These are phyloP conservation scores for Proisotoma minuta DNA, from an alignment of 2,888 invertebrate species.

Conservation along the genomic window DNA sequence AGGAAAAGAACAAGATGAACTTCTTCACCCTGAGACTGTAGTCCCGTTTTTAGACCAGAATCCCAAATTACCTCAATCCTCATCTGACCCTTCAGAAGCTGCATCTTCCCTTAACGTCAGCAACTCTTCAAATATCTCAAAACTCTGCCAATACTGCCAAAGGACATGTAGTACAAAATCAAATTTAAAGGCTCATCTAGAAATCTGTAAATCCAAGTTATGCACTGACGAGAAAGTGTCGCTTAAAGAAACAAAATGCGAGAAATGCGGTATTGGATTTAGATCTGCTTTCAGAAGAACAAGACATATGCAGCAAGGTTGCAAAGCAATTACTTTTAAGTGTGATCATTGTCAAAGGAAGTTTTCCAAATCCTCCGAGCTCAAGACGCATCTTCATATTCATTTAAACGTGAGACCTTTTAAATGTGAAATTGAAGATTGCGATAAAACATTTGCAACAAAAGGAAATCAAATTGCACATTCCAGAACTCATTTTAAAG, in stretches of 20 bases:
- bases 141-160: slow-evolving; percentile 6
- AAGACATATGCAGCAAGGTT: slow-evolving; percentile 19
- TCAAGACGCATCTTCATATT: slow-evolving; percentile 21
- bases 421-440: slow-evolving; percentile 23
- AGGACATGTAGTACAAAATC: slow-evolving; percentile 10
- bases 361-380: slow-evolving; percentile 32
- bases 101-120: no score
- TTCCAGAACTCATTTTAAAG: slow-evolving; percentile 25
- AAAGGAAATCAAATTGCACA: slow-evolving; percentile 37
- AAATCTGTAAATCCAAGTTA: slow-evolving; percentile 6
- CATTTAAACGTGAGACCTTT: slow-evolving; percentile 28
- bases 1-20: no score
- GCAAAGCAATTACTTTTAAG: slow-evolving; percentile 12
- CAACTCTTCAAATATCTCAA: no score
- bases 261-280: slow-evolving; percentile 31
- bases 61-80: no score
- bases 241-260: slow-evolving; percentile 10
- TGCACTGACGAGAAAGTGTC: background rate
- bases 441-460: slow-evolving; percentile 28
- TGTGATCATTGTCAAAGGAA: slow-evolving; percentile 19
- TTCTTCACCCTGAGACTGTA: no score
- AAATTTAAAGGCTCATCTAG: slow-evolving; percentile 1
- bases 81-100: no score
- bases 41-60: no score
- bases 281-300: slow-evolving; percentile 12